These are phyloP conservation scores for Pseudorectes ferrugineus DNA, from an alignment of 2,113 vertebrate species.

Conservation along the genomic window DNA sequence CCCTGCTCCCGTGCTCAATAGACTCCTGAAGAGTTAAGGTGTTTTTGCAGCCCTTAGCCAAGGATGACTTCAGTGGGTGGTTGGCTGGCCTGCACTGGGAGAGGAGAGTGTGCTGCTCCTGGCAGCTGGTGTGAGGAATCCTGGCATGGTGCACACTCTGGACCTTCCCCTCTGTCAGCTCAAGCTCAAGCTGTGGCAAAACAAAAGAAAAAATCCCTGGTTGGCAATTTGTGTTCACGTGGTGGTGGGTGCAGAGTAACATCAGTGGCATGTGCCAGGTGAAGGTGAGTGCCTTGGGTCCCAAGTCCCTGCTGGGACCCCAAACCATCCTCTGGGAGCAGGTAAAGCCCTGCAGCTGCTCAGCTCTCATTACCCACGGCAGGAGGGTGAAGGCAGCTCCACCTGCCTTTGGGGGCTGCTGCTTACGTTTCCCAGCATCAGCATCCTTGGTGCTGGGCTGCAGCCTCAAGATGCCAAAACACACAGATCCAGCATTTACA, in stretches of 20 bases:
- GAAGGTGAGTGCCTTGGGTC: background rate
- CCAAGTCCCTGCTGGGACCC: background rate
- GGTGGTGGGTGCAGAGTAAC: background rate
- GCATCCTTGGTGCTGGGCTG: background rate
- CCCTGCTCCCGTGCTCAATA: accelerated
- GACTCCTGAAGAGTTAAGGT: background rate
- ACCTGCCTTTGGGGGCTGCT: background rate
- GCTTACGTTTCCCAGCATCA: background rate
- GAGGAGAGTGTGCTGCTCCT: background rate
- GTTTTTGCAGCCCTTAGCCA: background rate
- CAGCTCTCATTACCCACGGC: accelerated
- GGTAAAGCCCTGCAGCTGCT: background rate
- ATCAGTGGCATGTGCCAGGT: background rate
- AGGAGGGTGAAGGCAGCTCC: background rate
- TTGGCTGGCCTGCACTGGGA: background rate
- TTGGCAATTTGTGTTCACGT: background rate
- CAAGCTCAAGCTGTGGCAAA: background rate
- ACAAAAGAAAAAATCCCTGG: background rate
- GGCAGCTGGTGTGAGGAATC: background rate
- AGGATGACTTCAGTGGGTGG: background rate
- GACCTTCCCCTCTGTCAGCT: background rate
- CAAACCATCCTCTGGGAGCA: background rate
- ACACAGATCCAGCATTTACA: background rate
- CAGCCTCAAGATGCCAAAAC: background rate
- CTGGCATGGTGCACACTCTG: background rate